Evolutionary conservation across 2,113 vertebrate genomes (phyloP), one percentile per base, ranked within the genome.

Genomic region (Proteles cristata): DNA sequence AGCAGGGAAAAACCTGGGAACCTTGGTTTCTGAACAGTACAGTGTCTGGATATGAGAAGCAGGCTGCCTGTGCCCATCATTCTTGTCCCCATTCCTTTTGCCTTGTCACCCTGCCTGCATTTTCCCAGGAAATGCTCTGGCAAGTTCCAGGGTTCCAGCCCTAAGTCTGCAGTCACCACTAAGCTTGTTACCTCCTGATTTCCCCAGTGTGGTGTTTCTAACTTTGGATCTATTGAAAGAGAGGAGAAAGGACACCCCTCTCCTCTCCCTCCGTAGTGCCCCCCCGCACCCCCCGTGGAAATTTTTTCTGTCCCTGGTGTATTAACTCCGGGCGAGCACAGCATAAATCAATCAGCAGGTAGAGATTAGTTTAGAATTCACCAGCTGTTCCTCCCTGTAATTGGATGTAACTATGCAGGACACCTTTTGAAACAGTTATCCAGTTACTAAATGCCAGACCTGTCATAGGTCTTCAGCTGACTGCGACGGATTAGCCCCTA

Each of bases 291-390:
- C n/a, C 92, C 93, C 69, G n/a, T 83, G 68, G 90, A 97, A 96
- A 97, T 98, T 93, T 96, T 95, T 97, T 97, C 96, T 93, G 96
- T 98, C 97, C 96, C 98, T 97, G 76, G 97, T 96, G 98, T 98
- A 95, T 98, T 97, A 97, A 95, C 93, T 98, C 97, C 1, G n/a
- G 96, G 92, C 28, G 7, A 97, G 92, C 84, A 82, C 58, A 92
- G 77, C 94, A 98, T 98, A 98, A 98, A 98, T 98, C 98, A 98
- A 91, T 98, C 98, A 98, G 98, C 98, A 98, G 97, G 98, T 98
- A 97, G 97, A 98, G 97, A 98, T 98, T 98, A 98, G 97, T 98
- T 97, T 97, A 97, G 97, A 98, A 98, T 98, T 98, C 98, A 98
- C 98, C 98, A 98, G 98, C 97, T 98, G 98, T 98, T 98, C 98